A percentile compares a stretch with the other conserved stretches of the same genome.
Evolutionary conservation across 2,888 invertebrate species (phyloP).

Genomic region (Steromphala cineraria): DNA sequence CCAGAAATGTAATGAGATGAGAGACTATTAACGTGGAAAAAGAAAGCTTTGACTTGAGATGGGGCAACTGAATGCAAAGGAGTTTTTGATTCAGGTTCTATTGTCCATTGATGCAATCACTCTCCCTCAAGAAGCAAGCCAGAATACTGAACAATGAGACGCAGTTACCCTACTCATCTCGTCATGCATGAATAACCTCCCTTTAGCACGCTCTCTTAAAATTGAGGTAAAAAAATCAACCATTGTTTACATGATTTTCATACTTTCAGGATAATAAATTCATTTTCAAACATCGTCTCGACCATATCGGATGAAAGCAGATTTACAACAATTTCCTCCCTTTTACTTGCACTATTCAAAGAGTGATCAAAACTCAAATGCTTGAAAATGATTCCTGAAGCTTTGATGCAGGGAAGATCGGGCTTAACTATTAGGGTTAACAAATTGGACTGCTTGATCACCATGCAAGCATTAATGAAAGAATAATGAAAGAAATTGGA

Average conservation of each 20-base stretch:
- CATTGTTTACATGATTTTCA: slow-evolving; percentile 4
- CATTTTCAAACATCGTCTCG: not conserved
- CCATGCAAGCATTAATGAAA: not conserved
- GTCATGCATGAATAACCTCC: not conserved
- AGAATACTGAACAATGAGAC: not conserved
- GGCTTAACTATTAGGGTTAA: not conserved
- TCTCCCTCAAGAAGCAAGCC: not conserved
- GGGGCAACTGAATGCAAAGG: not conserved
- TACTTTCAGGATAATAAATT: not conserved
- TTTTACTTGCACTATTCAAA: slow-evolving; percentile 3
- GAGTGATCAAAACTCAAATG: not conserved
- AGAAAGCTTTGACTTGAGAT: not conserved
- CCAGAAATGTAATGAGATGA: not conserved
- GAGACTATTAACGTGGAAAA: not conserved
- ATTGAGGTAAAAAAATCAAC: not conserved
- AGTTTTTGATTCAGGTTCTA: not conserved
- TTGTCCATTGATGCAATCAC: slow-evolving; percentile 9
- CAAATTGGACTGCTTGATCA: not conserved
- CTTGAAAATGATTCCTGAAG: too few species aligned
- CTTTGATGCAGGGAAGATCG: not conserved
- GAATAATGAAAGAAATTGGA: not conserved
- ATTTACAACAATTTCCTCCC: not conserved
- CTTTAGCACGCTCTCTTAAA: not conserved
- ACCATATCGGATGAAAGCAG: not conserved
- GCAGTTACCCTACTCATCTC: slow-evolving; percentile 1